phyloP scores from a whole-genome alignment of 92 coral and sea anemone species.

The Paragorgia papillata region DNA sequence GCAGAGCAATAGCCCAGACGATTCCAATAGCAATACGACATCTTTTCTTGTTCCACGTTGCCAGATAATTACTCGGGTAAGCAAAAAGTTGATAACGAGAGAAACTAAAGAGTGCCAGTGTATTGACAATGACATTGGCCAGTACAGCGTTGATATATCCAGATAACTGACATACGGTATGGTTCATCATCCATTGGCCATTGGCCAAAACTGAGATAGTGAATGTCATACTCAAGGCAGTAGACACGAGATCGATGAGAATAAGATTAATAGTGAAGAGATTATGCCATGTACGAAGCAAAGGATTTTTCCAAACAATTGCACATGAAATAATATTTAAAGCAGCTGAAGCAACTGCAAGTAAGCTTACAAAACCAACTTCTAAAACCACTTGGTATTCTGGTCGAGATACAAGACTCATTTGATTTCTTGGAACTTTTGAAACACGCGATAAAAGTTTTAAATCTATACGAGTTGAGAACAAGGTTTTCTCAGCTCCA shows the following conservation, averaged over 20 bases:
- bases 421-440: background rate
- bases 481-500: no score
- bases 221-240: conserved; percentile 48
- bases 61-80: conserved; percentile 55
- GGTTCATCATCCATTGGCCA: conserved; percentile 57
- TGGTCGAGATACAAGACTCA: conserved; percentile 49
- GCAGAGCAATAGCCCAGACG: conserved; percentile 55
- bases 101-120: conserved; percentile 67
- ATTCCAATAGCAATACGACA: conserved; percentile 52
- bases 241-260: conserved; percentile 61
- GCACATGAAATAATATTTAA: conserved; percentile 62
- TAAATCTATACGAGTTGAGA: background rate
- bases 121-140: conserved; percentile 51
- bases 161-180: conserved; percentile 48
- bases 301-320: conserved; percentile 66
- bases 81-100: conserved; percentile 69
- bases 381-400: conserved; percentile 54
- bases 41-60: conserved; percentile 58
- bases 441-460: background rate
- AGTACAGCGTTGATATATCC: conserved; percentile 61
- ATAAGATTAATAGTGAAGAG: conserved; percentile 66
- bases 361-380: conserved; percentile 33
- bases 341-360: conserved; percentile 47
- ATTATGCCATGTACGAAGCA: conserved; percentile 78
- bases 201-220: conserved; percentile 49